phyloP scores from a whole-genome alignment of 2,113 vertebrate genomes.

The Heloderma charlesbogerti region DNA sequence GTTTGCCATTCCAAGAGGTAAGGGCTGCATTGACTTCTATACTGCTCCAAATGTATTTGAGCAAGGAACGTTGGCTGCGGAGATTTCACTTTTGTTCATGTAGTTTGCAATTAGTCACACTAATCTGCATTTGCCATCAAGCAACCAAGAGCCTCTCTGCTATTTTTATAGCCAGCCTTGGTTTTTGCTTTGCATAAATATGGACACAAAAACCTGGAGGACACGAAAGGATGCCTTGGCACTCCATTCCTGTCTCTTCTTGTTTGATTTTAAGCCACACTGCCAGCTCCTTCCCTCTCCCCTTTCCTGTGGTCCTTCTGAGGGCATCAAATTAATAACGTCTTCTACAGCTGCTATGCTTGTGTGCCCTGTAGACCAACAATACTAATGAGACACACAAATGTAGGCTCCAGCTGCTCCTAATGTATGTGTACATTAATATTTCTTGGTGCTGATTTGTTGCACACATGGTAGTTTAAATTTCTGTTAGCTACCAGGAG shows the following conservation, averaged over 20 bases:
- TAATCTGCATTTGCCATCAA: background rate
- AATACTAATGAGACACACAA: background rate
- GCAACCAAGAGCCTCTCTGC: rapidly evolving
- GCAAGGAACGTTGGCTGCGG: background rate
- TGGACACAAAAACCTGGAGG: background rate
- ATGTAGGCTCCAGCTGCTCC: background rate
- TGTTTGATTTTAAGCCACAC: background rate
- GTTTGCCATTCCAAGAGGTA: background rate
- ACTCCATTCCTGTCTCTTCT: constrained; percentile 22
- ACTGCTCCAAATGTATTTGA: background rate
- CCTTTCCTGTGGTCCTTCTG: background rate
- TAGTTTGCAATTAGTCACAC: constrained; percentile 17
- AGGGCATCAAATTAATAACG: background rate
- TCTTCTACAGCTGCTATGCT: background rate
- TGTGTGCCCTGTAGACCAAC: background rate
- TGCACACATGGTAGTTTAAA: background rate
- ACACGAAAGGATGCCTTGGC: constrained; percentile 50
- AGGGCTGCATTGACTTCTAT: background rate
- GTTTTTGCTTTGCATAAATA: background rate
- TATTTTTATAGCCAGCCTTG: background rate
- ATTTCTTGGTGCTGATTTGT: background rate
- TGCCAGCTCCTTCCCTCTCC: background rate
- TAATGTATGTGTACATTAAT: too few species aligned
- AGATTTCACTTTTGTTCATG: background rate
- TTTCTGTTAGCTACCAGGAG: background rate